Evolutionary conservation across 2,888 invertebrate species (phyloP).

Genomic region (Parasteatoda lunata): DNA sequence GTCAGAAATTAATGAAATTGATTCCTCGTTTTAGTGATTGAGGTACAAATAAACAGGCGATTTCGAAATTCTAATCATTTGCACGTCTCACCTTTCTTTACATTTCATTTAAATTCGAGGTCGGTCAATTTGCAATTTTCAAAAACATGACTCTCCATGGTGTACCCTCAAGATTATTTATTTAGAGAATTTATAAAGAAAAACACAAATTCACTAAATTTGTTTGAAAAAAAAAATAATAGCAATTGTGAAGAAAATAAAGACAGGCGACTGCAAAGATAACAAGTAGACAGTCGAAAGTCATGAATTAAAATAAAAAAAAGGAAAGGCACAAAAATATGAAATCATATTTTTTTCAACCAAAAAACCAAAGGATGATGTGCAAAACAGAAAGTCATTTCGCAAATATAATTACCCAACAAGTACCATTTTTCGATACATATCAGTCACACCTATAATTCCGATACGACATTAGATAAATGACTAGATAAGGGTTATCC

Average conservation of each 20-base stretch:
- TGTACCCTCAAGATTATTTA: too few species aligned
- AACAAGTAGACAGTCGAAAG: background rate
- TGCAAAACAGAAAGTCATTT: background rate
- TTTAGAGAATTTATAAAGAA: too few species aligned
- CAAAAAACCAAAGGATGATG: background rate
- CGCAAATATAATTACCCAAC: background rate
- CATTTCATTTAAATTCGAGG: too few species aligned
- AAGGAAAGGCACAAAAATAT: background rate
- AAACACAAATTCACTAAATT: too few species aligned
- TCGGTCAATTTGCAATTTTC: too few species aligned
- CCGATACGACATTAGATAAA: slow-evolving; percentile 24
- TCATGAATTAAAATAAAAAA: too few species aligned
- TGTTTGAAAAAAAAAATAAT: background rate
- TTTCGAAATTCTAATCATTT: too few species aligned
- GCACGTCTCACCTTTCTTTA: too few species aligned
- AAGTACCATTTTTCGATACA: background rate
- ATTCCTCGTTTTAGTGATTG: too few species aligned
- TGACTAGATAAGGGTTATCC: slow-evolving; percentile 9
- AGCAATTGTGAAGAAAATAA: background rate
- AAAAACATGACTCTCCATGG: too few species aligned
- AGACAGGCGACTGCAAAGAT: background rate
- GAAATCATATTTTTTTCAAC: background rate
- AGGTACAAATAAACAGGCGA: too few species aligned
- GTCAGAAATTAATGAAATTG: too few species aligned
- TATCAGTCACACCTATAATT: slow-evolving; percentile 17